phyloP scores from a whole-genome alignment of 30 jellyfish, hydroid and myxozoan genomes.

The Euphysa ruthae region DNA sequence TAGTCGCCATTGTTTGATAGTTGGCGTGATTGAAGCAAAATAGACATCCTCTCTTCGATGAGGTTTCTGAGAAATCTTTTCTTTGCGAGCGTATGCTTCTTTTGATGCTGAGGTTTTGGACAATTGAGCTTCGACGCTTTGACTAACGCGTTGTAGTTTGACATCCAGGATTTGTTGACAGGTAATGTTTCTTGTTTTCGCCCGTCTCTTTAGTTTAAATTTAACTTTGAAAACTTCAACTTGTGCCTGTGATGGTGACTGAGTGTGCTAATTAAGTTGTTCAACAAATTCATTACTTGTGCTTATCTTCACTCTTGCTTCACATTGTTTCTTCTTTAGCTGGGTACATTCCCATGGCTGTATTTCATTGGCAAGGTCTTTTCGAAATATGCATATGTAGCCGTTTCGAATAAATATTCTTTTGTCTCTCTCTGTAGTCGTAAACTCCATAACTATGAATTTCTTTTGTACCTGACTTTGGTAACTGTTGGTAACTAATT shows the following conservation, averaged over 20 bases:
- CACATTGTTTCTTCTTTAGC: constrained; percentile 13
- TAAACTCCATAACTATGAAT: too few relatives aligned
- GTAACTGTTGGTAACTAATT: too few relatives aligned
- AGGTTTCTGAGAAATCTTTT: too few relatives aligned
- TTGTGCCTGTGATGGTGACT: not conserved
- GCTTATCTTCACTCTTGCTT: constrained; percentile 10
- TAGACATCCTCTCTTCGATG: too few relatives aligned
- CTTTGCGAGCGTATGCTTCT: too few relatives aligned
- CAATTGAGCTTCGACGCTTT: not conserved
- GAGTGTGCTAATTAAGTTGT: not conserved
- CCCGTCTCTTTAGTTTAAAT: not conserved
- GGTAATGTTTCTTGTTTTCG: not conserved
- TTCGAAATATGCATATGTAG: too few relatives aligned
- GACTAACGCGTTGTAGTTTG: not conserved
- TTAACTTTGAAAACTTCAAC: not conserved
- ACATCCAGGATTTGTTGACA: not conserved
- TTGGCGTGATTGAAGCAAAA: not conserved
- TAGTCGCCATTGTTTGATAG: not conserved
- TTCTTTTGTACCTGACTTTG: too few relatives aligned
- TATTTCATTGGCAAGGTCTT: not conserved
- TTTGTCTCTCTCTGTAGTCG: not conserved
- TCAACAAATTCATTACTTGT: constrained; percentile 4
- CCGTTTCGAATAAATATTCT: not conserved
- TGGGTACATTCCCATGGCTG: constrained; percentile 9
- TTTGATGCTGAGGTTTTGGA: too few relatives aligned